A percentile compares a stretch with the other conserved stretches of the same genome.
Conservation (phyloP, 2,888 invertebrate genomes). For the Drosophila recens region DNA sequence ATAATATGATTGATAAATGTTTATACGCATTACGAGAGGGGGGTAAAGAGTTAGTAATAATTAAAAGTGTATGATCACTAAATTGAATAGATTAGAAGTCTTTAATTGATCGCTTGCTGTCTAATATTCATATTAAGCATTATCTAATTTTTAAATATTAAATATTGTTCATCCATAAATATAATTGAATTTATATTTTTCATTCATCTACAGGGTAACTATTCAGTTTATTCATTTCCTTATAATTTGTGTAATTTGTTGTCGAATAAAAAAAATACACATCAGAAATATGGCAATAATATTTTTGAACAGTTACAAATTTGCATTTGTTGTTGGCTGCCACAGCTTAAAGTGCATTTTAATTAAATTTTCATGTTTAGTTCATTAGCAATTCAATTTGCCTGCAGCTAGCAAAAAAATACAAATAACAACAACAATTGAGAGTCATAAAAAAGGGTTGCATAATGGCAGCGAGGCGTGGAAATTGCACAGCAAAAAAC, state of each 20-base stretch:
- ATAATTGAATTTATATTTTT: neutral
- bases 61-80: neutral
- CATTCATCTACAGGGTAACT: neutral
- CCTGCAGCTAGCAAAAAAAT: constrained; percentile 32
- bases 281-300: constrained; percentile 31
- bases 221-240: neutral
- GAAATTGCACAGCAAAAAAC: constrained; percentile 38
- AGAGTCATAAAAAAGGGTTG: constrained; percentile 59
- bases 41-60: neutral
- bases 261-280: neutral
- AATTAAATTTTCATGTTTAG: constrained; percentile 71
- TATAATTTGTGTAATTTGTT: constrained; percentile 21
- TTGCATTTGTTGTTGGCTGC: constrained; percentile 44
- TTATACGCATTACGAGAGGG: neutral
- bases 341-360: constrained; percentile 59
- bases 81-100: neutral
- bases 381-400: constrained; percentile 77
- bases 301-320: constrained; percentile 39
- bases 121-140: neutral
- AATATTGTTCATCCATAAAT: neutral
- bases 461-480: constrained; percentile 64
- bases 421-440: constrained; percentile 28
- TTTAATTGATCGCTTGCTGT: neutral
- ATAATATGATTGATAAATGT: constrained; percentile 30
- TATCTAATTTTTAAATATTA: neutral